Evolutionary conservation across 2,113 vertebrate genomes (phyloP), one percentile per base, ranked within the genome.

Genomic region (Haemorhous mexicanus): DNA sequence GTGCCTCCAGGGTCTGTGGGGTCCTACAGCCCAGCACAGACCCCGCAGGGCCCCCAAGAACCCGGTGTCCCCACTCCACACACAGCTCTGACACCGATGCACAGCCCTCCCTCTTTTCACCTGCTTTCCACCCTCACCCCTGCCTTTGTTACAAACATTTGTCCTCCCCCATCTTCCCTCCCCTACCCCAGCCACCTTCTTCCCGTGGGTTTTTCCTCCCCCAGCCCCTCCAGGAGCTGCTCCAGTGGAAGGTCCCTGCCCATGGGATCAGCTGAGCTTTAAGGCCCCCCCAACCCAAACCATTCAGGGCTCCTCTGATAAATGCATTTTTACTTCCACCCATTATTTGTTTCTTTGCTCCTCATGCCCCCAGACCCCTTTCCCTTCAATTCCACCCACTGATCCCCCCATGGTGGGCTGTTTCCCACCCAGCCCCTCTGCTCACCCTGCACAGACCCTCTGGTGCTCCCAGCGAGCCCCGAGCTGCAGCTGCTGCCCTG

Each of bases 1-100:
- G 0, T 3, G 1, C 15, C 76, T 3, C 19, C 0, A 0, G 52
- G 73, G 27, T 56, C 49, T 23, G 5, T 2, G 2, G 0, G 86
- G 35, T 73, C 79, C 41, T 11, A 0, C 16, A 64, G 68, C 47
- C 47, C 59, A 37, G 9, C 7, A 6, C 75, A 35, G 85, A 26
- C 39, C 32, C n/a, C 0, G 5, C 13, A 20, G 49, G 52, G 14
- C 23, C 77, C 33, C 87, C 8, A 3, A 16, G 37, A n/a, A 21
- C 28, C 13, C 3, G 14, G 24, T 2, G 12, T 20, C 21, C 59
- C 26, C 30, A 0, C 33, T 19, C 4, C 50, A 27, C 3, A 0
- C 22, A 8, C 3, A 0, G 3, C 32, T 26, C 63, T 6, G 13
- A 10, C 3, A 10, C 0, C 3, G 63, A 26, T 9, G 27, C 68